Evolutionary conservation across 1,140 invertebrate species (phyloP), one percentile per base, ranked within the genome.

Genomic region (Drosophila athabasca): DNA sequence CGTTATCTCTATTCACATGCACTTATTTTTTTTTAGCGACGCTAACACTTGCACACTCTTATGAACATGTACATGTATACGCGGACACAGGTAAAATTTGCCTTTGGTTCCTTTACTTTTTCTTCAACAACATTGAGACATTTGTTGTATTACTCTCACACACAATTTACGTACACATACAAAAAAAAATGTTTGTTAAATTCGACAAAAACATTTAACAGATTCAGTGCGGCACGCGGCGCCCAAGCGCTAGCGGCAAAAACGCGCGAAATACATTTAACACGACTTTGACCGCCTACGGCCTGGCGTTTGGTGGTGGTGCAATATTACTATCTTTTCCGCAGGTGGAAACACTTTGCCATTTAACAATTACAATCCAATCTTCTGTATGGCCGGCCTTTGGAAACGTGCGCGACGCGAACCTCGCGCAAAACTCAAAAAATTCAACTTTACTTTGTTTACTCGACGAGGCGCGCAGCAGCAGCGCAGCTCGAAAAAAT

Each of bases 1-100:
- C 59, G 65, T 64, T 59, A 67, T 77, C 73, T 64, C 31, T 48
- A 57, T 73, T 70, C 73, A 77, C 67, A 77, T 82, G 74, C 79
- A 78, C 78, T 65, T 81, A 0, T 19, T 19, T 35, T 35, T 39
- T 39, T 39, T 76, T 62, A 46, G 41, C 59, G 66, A 81, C 72
- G 74, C 72, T 62, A 50, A 57, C 46, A 64, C 54, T 59, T 48
- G 46, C 67, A 62, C 44, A 68, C 43, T 24, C 59, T 43, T 24
- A 46, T 35, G 31, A 11, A 35, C 31, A 35, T 35, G 31, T 11
- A 39, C 35, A 39, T 11, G 35, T 53, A 65, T 48, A 15, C 48
- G 15, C 58, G 41, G 22, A 35, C 46, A 51, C 44, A 22, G 51
- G 26, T 59, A 53, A 13, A 19, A 22, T 50, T 72, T 48, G 51